Conservation (phyloP, 2,797 vertebrate genomes). For the Myripristis jacobus region DNA sequence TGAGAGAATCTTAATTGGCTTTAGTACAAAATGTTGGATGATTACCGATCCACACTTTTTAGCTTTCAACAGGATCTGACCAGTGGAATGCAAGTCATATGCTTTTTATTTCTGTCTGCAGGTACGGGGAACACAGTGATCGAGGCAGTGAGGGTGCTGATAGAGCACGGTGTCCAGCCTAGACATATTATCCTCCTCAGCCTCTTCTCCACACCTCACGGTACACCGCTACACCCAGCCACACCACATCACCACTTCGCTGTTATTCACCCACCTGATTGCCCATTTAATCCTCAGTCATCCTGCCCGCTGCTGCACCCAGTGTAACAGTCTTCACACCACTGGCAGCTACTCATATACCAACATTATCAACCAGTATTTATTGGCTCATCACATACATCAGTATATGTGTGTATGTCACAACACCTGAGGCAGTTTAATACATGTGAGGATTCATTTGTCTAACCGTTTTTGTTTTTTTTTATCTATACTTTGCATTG, state of each 20-base stretch:
- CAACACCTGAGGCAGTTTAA: too few species aligned
- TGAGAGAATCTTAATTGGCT: not conserved
- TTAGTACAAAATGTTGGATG: not conserved
- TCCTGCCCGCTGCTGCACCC: not conserved
- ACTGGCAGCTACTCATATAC: not conserved
- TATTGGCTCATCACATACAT: too few species aligned
- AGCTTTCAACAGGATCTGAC: not conserved
- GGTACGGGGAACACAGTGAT: conserved; percentile 98
- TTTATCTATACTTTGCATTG: too few species aligned
- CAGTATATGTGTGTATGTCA: too few species aligned
- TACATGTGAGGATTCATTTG: too few species aligned
- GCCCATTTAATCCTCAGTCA: not conserved
- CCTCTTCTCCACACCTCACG: conserved; percentile 96
- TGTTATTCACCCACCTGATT: not conserved
- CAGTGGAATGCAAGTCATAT: not conserved
- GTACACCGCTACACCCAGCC: conserved; percentile 73
- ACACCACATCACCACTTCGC: conserved; percentile 12
- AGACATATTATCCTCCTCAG: conserved; percentile 95
- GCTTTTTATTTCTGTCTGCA: conserved; percentile 62
- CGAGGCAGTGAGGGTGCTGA: conserved; percentile 93
- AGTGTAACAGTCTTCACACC: not conserved
- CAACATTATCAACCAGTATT: too few species aligned
- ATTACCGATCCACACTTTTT: too few species aligned
- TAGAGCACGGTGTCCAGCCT: conserved; percentile 93
- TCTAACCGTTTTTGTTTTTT: too few species aligned